These are phyloP conservation scores for Dipodomys merriami DNA, from an alignment of 2,113 vertebrate genomes.

Conservation along the genomic window DNA sequence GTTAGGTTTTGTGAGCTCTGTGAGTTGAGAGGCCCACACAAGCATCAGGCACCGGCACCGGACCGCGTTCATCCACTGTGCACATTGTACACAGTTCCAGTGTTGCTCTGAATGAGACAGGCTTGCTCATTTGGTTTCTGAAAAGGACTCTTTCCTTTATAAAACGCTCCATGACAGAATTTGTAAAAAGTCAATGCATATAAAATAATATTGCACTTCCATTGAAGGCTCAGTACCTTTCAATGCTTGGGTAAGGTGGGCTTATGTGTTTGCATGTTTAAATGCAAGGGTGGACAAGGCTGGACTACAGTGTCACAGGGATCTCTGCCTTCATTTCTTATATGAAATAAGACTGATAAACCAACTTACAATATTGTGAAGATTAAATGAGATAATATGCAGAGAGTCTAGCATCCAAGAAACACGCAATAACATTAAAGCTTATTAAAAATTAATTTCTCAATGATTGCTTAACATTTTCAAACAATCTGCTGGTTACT, in stretches of 20 bases:
- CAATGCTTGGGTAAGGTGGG: neutral
- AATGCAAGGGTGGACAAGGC: neutral
- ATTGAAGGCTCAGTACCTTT: neutral
- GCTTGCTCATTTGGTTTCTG: neutral
- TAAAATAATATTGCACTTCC: neutral
- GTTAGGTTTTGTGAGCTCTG: neutral
- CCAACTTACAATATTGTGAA: neutral
- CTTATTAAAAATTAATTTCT: conserved; percentile 11
- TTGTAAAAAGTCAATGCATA: neutral
- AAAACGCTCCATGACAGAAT: neutral
- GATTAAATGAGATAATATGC: neutral
- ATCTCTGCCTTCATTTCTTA: neutral
- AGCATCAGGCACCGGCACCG: accelerated
- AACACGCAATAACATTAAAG: neutral
- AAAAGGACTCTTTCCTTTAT: conserved; percentile 11
- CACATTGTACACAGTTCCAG: neutral
- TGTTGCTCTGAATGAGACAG: neutral
- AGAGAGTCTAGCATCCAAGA: neutral
- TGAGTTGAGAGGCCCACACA: neutral
- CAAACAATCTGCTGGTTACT: neutral
- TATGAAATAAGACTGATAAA: neutral
- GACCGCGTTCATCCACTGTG: neutral
- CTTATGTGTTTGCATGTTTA: neutral
- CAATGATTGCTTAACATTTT: neutral
- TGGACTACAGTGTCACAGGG: neutral